Conservation (phyloP, 2,113 vertebrate species). For the Tragelaphus imberbis region DNA sequence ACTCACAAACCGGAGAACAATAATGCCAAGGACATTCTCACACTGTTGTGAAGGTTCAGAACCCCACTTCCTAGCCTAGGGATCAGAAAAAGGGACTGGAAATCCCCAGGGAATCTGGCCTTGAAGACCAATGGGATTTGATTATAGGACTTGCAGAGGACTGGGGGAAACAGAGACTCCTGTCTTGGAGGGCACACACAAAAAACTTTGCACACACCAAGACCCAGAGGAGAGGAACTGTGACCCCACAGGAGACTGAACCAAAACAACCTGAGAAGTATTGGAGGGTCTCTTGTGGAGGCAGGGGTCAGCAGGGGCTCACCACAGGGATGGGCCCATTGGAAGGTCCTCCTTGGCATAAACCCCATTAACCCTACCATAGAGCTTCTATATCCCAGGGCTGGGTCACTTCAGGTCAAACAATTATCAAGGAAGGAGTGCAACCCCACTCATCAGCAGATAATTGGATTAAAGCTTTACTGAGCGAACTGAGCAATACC, state of each 20-base stretch:
- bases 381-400: not conserved
- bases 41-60: not conserved
- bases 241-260: not conserved
- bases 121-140: not conserved
- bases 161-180: not conserved
- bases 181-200: not conserved
- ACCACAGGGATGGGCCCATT: not conserved
- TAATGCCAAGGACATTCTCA: not conserved
- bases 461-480: not conserved
- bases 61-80: not conserved
- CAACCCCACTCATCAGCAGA: not conserved
- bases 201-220: not conserved
- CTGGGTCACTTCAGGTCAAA: fast-evolving
- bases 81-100: not conserved
- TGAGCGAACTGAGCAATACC: not conserved
- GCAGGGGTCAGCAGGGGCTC: not conserved
- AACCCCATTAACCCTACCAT: too few relatives aligned
- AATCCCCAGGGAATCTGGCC: not conserved
- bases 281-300: not conserved
- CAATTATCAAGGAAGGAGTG: not conserved
- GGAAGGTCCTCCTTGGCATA: not conserved
- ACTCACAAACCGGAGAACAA: not conserved
- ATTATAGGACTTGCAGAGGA: not conserved
- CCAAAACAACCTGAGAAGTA: not conserved
- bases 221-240: not conserved